These are phyloP conservation scores for Cremastinae sp. DNA, from an alignment of 2,888 invertebrate species.

Conservation along the genomic window DNA sequence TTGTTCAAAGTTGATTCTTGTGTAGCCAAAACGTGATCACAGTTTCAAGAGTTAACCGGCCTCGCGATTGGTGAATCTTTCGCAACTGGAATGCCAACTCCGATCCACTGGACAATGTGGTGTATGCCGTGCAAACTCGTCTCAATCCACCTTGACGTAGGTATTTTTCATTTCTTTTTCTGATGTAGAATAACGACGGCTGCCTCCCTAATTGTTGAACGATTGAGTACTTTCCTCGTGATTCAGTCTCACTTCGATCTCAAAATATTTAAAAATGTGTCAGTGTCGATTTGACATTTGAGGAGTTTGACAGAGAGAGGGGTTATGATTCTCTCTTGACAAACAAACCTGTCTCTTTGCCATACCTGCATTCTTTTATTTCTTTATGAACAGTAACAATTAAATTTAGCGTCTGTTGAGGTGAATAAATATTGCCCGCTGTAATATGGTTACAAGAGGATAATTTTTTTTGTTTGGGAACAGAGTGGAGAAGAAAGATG, in stretches of 20 bases:
- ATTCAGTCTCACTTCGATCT: background rate
- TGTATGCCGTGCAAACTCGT: constrained; percentile 58
- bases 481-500: constrained; percentile 84
- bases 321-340: constrained; percentile 53
- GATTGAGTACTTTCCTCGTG: background rate
- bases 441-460: no score
- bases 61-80: no score
- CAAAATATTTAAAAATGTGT: constrained; percentile 8
- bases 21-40: no score
- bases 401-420: no score
- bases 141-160: constrained; percentile 51
- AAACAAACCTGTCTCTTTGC: constrained; percentile 47
- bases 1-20: constrained; percentile 30
- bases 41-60: no score
- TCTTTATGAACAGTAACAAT: background rate
- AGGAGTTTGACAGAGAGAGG: constrained; percentile 31
- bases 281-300: constrained; percentile 18
- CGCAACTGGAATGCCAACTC: no score
- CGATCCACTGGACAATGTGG: constrained; percentile 1
- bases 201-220: constrained; percentile 5
- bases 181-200: background rate
- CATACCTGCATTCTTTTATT: constrained; percentile 9
- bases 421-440: no score
- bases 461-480: no score
- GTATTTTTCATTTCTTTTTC: constrained; percentile 46